Evolutionary conservation across 2,113 vertebrate genomes (phyloP).

Genomic region (Eptatretus burgeri): DNA sequence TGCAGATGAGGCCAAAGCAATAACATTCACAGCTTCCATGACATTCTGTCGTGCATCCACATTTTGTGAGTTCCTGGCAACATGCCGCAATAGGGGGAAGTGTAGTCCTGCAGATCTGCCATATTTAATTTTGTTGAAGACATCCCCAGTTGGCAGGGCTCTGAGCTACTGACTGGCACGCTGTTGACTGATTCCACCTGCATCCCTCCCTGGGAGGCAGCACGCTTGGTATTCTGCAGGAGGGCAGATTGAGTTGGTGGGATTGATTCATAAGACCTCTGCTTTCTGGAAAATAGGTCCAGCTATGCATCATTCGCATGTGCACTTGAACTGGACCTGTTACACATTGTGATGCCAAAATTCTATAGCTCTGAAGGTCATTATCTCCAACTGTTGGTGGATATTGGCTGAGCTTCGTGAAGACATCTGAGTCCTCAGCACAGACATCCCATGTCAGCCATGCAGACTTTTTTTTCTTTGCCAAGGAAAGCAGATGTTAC

Average conservation of each 20-base stretch:
- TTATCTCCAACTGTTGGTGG: too few species aligned
- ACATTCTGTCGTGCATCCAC: not conserved
- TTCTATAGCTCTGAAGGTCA: too few species aligned
- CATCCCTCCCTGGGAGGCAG: conserved; percentile 2
- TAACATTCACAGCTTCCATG: conserved; percentile 4
- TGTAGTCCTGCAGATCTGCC: too few species aligned
- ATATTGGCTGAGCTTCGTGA: too few species aligned
- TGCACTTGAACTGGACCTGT: not conserved
- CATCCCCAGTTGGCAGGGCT: not conserved
- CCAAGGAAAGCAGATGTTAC: conserved; percentile 5
- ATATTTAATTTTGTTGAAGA: too few species aligned
- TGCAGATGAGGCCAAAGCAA: too few species aligned
- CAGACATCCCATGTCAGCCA: not conserved
- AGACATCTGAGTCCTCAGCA: too few species aligned
- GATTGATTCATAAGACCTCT: not conserved
- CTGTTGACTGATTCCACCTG: conserved; percentile 4
- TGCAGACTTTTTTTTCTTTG: not conserved
- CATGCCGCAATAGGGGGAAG: not conserved
- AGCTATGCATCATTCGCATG: not conserved
- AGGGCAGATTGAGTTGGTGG: conserved; percentile 1
- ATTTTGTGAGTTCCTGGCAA: conserved; percentile 1
- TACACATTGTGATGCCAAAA: too few species aligned
- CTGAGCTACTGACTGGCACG: not conserved
- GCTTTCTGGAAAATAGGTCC: not conserved
- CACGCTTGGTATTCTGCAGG: not conserved